Percentiles rank a stretch among this genome's conserved stretches.
Conservation (phyloP, 2,113 vertebrate genomes). For the Leptobrachium leishanense region DNA sequence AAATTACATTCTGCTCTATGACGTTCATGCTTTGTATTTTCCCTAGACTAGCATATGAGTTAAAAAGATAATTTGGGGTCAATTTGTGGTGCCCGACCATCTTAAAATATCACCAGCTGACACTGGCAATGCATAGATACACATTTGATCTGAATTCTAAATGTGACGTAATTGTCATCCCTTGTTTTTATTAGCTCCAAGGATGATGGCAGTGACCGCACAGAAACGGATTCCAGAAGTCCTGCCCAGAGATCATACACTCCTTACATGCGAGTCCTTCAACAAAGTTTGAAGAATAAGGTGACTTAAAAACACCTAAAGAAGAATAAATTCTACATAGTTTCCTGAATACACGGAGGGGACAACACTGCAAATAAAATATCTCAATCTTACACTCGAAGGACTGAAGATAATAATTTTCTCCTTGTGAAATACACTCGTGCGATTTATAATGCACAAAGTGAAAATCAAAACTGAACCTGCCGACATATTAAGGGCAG, state of each 20-base stretch:
- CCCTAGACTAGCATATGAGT: too few relatives aligned
- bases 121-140: too few relatives aligned
- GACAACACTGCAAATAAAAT: constrained; percentile 1
- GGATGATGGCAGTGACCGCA: not conserved
- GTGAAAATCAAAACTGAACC: too few relatives aligned
- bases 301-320: constrained; percentile 9
- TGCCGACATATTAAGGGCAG: too few relatives aligned
- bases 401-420: not conserved
- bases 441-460: too few relatives aligned
- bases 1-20: too few relatives aligned
- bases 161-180: not conserved
- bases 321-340: not conserved
- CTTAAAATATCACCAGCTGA: too few relatives aligned
- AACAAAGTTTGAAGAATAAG: constrained; percentile 68
- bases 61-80: too few relatives aligned
- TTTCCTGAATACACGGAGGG: not conserved
- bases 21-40: too few relatives aligned
- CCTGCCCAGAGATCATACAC: constrained; percentile 66
- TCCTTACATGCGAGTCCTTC: constrained; percentile 85
- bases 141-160: not conserved
- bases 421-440: too few relatives aligned
- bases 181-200: constrained; percentile 51
- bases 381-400: not conserved
- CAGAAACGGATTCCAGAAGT: constrained; percentile 20
- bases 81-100: too few relatives aligned